Evolutionary conservation across 2,888 invertebrate genomes (phyloP), one percentile per base, ranked within the genome.

Genomic region (Anaspis maculata): DNA sequence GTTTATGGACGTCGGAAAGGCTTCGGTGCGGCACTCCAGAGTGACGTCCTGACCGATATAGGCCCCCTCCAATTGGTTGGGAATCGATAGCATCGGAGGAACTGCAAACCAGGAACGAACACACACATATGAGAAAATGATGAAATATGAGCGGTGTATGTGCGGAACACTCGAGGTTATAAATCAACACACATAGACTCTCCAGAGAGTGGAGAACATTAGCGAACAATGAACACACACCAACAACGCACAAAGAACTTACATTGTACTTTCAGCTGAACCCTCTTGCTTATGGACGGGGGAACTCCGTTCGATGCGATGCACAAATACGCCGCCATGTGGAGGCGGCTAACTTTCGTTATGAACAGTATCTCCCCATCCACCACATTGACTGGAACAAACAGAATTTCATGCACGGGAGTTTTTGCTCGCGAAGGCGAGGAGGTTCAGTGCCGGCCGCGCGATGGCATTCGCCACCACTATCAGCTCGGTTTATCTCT

Each of bases 301-400:
- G 89, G 88, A 15, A 94, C 89, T 35, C 89, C 88, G 62, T 94
- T 94, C 36, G 87, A 87, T 9, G 94, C 94, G 46, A 91, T 90
- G 68, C 91, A 91, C 41, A 91, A 71, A 67, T 91, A 92, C 16
- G 88, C 85, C 13, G 88, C 91, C 90, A 91, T 91, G 64, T 90
- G 90, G 41, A 90, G 75, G 27, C 91, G 76, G 52, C 89, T 90
- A 47, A 91, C 88, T 72, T 88, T 89, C 36, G 81, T 79, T 53
- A 91, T 83, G 53, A 83, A 83, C 54, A 91, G 70, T 32, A 83
- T 74, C 61, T 90, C 90, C 2, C 90, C 90, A 56, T 90, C 86
- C 37, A 90, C 87, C 32, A 86, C 85, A 63, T 82, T 85, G 42
- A 89, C 90, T 90, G 73, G 27, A 71, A 73, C 47, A 49, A 10